Conservation (phyloP, 2,113 vertebrate species). For the Platanista minor region DNA sequence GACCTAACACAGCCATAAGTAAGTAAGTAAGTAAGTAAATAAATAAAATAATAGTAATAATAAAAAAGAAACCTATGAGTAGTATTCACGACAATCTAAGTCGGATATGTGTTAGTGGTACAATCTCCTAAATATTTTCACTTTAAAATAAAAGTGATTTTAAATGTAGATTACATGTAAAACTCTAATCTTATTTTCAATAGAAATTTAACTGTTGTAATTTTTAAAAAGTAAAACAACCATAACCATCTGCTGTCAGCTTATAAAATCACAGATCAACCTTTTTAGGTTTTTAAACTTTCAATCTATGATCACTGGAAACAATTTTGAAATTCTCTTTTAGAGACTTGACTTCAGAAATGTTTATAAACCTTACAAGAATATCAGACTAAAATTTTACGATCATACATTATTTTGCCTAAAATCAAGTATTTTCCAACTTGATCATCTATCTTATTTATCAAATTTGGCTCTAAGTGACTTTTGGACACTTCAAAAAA, state of each 20-base stretch:
- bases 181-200: not conserved
- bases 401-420: not conserved
- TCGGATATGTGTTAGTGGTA: not conserved
- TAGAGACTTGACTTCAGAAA: not conserved
- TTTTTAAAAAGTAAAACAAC: not conserved
- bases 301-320: not conserved
- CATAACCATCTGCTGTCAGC: not conserved
- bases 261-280: not conserved
- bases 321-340: constrained; percentile 16
- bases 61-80: not conserved
- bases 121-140: not conserved
- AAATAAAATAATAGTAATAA: no score
- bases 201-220: not conserved
- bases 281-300: not conserved
- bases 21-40: no score
- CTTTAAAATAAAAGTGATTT: constrained; percentile 28
- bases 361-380: not conserved
- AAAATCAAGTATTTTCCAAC: constrained; percentile 18
- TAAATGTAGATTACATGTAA: not conserved
- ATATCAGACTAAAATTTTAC: not conserved
- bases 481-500: constrained; percentile 6
- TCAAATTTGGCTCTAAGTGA: not conserved
- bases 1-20: no score
- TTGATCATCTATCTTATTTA: not conserved
- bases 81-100: not conserved